Conservation (phyloP, 2,888 invertebrate species). For the Carterocephalus palaemon region DNA sequence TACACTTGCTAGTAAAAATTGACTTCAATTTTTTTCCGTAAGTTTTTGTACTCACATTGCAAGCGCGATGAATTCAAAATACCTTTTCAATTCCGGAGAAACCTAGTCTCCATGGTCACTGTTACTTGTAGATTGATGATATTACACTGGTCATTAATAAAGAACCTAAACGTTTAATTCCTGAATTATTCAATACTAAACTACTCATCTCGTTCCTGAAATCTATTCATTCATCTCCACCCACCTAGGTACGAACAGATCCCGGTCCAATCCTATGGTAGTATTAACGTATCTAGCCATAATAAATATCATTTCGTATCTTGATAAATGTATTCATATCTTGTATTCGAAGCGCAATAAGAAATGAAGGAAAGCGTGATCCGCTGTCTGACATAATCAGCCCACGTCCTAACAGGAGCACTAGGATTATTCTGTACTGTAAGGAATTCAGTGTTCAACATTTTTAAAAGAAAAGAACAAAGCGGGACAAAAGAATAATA, state of each 20-base stretch:
- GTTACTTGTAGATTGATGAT: too few relatives aligned
- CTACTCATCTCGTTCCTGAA: slow-evolving; percentile 10
- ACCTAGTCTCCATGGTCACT: too few relatives aligned
- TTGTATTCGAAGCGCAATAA: slow-evolving; percentile 51
- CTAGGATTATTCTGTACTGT: slow-evolving; percentile 41
- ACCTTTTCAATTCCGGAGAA: too few relatives aligned
- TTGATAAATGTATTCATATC: slow-evolving; percentile 62
- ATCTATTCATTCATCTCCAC: slow-evolving; percentile 18
- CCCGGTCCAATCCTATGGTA: slow-evolving; percentile 37
- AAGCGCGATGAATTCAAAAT: too few relatives aligned
- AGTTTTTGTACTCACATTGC: too few relatives aligned
- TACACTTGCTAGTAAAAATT: too few relatives aligned
- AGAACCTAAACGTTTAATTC: too few relatives aligned
- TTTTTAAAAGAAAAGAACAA: too few relatives aligned
- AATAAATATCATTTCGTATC: slow-evolving; percentile 49
- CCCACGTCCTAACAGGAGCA: slow-evolving; percentile 43
- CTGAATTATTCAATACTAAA: not conserved
- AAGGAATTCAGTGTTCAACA: not conserved
- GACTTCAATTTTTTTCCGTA: too few relatives aligned
- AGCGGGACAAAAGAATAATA: too few relatives aligned
- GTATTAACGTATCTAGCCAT: slow-evolving; percentile 41
- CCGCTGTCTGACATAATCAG: slow-evolving; percentile 42
- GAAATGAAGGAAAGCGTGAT: slow-evolving; percentile 57
- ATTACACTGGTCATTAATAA: too few relatives aligned
- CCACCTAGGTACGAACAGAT: slow-evolving; percentile 23